These are phyloP conservation scores for Lasioglossum malachurum DNA, from an alignment of 2,888 invertebrate genomes.

Conservation along the genomic window DNA sequence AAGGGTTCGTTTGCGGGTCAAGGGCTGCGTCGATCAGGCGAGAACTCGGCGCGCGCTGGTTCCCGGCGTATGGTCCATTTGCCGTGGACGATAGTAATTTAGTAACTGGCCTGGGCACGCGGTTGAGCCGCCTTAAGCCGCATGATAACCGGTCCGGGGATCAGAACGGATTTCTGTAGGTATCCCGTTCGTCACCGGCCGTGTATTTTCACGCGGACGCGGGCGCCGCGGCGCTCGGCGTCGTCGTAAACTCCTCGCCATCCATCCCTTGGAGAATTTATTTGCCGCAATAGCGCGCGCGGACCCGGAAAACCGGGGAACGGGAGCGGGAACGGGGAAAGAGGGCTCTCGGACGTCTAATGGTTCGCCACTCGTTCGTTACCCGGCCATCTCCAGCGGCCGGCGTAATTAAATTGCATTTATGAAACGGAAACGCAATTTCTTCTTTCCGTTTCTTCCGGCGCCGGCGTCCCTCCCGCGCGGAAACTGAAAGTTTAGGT, in stretches of 20 bases:
- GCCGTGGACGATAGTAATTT: slow-evolving; percentile 56
- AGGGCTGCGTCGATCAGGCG: slow-evolving; percentile 14
- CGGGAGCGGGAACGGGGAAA: background rate
- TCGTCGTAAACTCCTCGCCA: slow-evolving; percentile 22
- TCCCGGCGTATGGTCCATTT: slow-evolving; percentile 53
- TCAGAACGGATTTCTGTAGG: slow-evolving; percentile 49
- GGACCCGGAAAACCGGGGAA: background rate
- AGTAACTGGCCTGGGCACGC: slow-evolving; percentile 42
- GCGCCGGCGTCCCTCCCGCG: background rate
- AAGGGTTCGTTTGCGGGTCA: background rate
- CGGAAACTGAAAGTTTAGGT: slow-evolving; percentile 13
- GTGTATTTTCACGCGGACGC: slow-evolving; percentile 31
- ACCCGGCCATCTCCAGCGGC: background rate
- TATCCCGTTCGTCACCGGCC: slow-evolving; percentile 42
- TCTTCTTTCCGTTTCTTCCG: background rate
- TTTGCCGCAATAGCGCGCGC: slow-evolving; percentile 19
- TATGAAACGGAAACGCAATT: slow-evolving; percentile 16
- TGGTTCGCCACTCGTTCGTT: slow-evolving; percentile 10
- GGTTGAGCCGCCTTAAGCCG: slow-evolving; percentile 33
- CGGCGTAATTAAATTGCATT: slow-evolving; percentile 33
- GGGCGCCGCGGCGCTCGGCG: background rate
- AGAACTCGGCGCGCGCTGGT: slow-evolving; percentile 25
- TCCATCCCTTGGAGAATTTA: slow-evolving; percentile 20
- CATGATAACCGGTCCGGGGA: slow-evolving; percentile 43
- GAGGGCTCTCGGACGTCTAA: background rate